Percentiles rank a stretch among this genome's conserved stretches.
Evolutionary conservation across 2,888 invertebrate species (phyloP).

Genomic region (Dendrolimus pini): DNA sequence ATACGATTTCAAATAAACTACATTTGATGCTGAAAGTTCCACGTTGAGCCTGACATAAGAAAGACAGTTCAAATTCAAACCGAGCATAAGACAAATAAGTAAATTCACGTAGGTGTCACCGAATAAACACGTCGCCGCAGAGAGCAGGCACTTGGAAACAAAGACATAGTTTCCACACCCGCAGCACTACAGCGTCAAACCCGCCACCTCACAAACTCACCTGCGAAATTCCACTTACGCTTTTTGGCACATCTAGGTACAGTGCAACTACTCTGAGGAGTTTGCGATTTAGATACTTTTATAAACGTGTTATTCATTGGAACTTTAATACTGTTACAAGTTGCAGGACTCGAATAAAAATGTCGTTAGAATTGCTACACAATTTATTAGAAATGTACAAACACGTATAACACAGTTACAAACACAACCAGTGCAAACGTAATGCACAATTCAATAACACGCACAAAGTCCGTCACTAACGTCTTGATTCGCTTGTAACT

Average conservation of each 20-base stretch:
- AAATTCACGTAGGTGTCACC: conserved; percentile 29
- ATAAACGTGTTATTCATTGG: too few relatives aligned
- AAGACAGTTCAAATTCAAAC: not conserved
- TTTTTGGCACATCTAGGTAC: conserved; percentile 24
- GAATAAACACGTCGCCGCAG: conserved; percentile 36
- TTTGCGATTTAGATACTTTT: too few relatives aligned
- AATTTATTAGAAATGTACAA: too few relatives aligned
- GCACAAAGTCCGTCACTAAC: too few relatives aligned
- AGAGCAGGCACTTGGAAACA: conserved; percentile 34
- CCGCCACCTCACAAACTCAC: conserved; percentile 44
- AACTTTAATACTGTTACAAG: too few relatives aligned
- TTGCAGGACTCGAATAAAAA: too few relatives aligned
- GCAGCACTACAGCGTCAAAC: conserved; percentile 40
- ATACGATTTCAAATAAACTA: not conserved
- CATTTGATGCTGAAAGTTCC: not conserved
- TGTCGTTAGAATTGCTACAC: too few relatives aligned
- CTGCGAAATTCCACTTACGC: conserved; percentile 28
- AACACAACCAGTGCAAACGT: too few relatives aligned
- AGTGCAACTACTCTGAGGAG: too few relatives aligned
- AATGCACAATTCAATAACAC: too few relatives aligned
- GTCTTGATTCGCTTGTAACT: too few relatives aligned
- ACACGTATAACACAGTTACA: too few relatives aligned
- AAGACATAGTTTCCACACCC: conserved; percentile 50
- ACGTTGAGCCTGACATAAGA: not conserved
- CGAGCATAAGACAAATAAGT: conserved; percentile 6